Percentiles rank a stretch among this genome's conserved stretches.
Evolutionary conservation across 2,888 invertebrate species (phyloP).

Genomic region (Helleia helle): DNA sequence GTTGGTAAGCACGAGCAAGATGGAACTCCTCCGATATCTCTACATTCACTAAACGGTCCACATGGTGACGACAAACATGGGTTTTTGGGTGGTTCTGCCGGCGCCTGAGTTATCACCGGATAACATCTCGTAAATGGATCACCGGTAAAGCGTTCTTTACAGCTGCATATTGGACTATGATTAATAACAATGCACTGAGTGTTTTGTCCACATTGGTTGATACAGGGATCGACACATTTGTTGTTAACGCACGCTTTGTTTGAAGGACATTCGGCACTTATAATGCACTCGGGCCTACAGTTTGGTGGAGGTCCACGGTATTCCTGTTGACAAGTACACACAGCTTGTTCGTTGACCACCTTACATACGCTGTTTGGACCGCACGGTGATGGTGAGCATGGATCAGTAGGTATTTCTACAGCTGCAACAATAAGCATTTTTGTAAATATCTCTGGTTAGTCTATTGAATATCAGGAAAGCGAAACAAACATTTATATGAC

Average conservation of each 20-base stretch:
- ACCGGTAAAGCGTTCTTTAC: slow-evolving; percentile 74
- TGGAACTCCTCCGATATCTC: slow-evolving; percentile 72
- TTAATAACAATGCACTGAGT: slow-evolving; percentile 82
- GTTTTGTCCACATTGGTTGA: slow-evolving; percentile 82
- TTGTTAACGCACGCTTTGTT: slow-evolving; percentile 79
- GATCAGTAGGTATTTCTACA: slow-evolving; percentile 51
- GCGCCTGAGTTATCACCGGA: slow-evolving; percentile 29
- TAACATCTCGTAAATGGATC: slow-evolving; percentile 79
- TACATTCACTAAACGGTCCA: slow-evolving; percentile 79
- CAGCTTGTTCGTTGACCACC: slow-evolving; percentile 79
- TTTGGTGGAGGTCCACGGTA: slow-evolving; percentile 79
- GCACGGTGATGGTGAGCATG: slow-evolving; percentile 86
- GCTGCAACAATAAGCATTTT: slow-evolving; percentile 28
- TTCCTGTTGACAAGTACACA: slow-evolving; percentile 80
- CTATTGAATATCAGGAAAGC: no score
- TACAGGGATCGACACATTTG: slow-evolving; percentile 82
- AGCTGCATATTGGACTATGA: slow-evolving; percentile 82
- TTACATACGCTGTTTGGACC: slow-evolving; percentile 88
- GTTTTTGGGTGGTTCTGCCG: slow-evolving; percentile 41
- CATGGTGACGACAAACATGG: slow-evolving; percentile 79
- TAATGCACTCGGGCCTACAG: slow-evolving; percentile 82
- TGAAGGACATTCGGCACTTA: slow-evolving; percentile 80
- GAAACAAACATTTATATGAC: no score
- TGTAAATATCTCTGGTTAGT: neutral
- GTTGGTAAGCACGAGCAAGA: slow-evolving; percentile 78